Base-by-base conservation (phyloP, 2,113 vertebrate species). In the Macheiramphus alcinus region DNA sequence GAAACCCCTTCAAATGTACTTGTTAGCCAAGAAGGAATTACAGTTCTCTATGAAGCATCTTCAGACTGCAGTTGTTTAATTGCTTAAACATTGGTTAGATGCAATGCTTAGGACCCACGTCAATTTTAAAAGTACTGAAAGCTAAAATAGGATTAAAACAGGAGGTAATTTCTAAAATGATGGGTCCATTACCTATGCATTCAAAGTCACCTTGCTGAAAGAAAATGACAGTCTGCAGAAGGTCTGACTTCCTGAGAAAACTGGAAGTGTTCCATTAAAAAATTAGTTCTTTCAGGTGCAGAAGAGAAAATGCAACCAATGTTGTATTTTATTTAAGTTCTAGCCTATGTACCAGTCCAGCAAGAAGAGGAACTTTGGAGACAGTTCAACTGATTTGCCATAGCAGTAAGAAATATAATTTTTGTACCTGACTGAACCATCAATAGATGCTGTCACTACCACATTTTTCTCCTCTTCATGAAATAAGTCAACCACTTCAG, bases 381-480 rank as follows among this genome's bases (percentile, higher is more conserved):
- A 42, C 13, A 74, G 38, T 43, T 82, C 56, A 91, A 56, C 22
- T 68, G 40, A 82, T 59, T 65, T 15, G 53, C 14, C 42, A 53
- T 14, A 73, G 29, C 66, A 61, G 7, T 75, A 52, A 62, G 29
- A 88, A 74, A 7, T 10, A 40, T 70, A 5, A 84, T 93, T 81
- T 94, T 82, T 91, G 42, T 97, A 98, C 98, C 98, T 98, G 68
- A 98, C 95, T 29, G 98, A 98, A 91, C 96, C 96, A 80, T 98
- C 98, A 13, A 59, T 10, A 47, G 98, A 98, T 78, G 97, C 97
- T 26, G 98, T 98, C 7, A 97, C 95, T 62, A 98, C 70, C 73
- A 98, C 38, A 36, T 97, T 97, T 89, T 96, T 98, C 23, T 98
- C 96, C 53, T 98, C 97, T 86, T 97, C 94, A 13, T 97, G 95